Evolutionary conservation across 2,113 vertebrate species (phyloP).

Genomic region (Apus apus): DNA sequence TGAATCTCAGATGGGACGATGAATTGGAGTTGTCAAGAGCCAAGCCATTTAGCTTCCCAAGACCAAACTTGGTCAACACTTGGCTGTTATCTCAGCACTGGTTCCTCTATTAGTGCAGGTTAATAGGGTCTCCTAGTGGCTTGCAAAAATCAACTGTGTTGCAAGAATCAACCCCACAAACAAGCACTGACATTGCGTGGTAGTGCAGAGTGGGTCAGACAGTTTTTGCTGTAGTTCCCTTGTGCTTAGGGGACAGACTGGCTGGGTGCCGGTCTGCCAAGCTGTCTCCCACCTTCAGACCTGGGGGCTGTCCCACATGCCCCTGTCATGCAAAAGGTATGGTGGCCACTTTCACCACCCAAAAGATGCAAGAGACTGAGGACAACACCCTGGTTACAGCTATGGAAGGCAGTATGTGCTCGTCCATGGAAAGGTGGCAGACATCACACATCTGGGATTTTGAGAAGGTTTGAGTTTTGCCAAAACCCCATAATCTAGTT

Average conservation of each 20-base stretch:
- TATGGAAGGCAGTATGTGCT: background rate
- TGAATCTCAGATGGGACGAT: background rate
- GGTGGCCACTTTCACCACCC: background rate
- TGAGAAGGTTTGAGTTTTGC: background rate
- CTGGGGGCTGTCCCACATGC: background rate
- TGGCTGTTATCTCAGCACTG: background rate
- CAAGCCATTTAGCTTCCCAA: background rate
- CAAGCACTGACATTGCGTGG: accelerated
- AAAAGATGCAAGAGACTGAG: background rate
- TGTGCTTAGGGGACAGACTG: background rate
- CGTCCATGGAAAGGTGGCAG: background rate
- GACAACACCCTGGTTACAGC: background rate
- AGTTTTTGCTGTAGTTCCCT: background rate
- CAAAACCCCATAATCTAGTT: background rate
- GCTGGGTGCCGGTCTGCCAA: background rate
- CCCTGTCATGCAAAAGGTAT: background rate
- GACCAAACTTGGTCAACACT: background rate
- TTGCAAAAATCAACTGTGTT: background rate
- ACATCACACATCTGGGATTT: background rate
- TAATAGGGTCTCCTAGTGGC: background rate
- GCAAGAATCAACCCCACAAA: background rate
- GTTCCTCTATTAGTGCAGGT: background rate
- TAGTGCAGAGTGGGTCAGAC: background rate
- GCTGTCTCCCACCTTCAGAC: background rate
- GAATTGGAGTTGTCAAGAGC: background rate